Percentiles rank a stretch among this genome's conserved stretches.
Conservation (phyloP, 2,797 vertebrate genomes). For the Phyllotis vaccarum region DNA sequence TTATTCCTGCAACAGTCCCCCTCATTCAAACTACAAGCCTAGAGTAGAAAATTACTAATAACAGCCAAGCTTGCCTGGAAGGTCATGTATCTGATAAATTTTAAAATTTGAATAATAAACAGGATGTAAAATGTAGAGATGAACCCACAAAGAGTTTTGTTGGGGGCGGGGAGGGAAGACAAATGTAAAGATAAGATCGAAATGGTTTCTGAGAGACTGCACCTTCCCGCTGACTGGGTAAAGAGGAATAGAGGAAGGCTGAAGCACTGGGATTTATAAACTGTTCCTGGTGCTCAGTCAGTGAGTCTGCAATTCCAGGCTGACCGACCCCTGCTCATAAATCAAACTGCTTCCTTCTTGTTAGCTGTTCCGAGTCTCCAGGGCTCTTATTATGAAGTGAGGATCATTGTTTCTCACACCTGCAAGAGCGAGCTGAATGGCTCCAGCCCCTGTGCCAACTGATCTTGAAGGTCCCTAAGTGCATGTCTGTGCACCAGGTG, state of each 20-base stretch:
- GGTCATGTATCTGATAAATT: neutral
- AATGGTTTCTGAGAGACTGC: neutral
- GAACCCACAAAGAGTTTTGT: neutral
- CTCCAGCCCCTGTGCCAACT: no score
- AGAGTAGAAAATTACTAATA: neutral
- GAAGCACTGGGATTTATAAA: neutral
- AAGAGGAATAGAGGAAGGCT: neutral
- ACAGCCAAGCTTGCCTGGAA: neutral
- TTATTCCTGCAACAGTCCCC: no score
- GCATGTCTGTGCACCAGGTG: neutral
- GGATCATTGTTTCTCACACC: neutral
- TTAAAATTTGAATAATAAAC: constrained; percentile 29
- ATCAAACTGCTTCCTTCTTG: neutral
- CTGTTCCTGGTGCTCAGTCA: neutral
- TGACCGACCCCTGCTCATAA: neutral
- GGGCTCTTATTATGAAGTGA: neutral
- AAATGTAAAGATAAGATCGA: neutral
- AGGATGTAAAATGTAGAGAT: neutral
- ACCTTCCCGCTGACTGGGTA: neutral
- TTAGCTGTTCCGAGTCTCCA: neutral
- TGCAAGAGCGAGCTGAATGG: neutral
- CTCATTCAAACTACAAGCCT: neutral
- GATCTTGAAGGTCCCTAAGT: neutral
- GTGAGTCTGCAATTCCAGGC: neutral
- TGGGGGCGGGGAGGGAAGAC: neutral